Conservation (phyloP, 2,113 vertebrate genomes). For the Pogonocichla stellata region DNA sequence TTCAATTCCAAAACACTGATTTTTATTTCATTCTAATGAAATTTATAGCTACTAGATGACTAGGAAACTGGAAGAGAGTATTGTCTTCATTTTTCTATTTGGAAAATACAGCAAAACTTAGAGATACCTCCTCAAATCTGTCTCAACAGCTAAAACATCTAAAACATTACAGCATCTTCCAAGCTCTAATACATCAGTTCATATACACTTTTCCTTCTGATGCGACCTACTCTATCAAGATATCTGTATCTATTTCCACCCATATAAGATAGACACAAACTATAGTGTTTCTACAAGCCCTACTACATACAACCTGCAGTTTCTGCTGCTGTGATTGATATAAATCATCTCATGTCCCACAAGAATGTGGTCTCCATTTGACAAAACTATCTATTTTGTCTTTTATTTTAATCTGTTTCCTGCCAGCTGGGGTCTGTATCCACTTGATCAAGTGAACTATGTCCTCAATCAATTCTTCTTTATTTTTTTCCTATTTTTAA, state of each 20-base stretch:
- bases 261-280: background rate
- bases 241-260: background rate
- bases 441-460: background rate
- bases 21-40: background rate
- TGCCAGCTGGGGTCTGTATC: background rate
- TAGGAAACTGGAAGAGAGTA: background rate
- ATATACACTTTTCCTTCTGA: background rate
- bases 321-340: background rate
- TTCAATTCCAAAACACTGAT: background rate
- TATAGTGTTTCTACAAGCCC: background rate
- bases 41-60: background rate
- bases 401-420: background rate
- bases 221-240: background rate
- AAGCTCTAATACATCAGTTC: background rate
- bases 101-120: background rate
- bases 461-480: background rate
- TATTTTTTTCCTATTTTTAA: background rate
- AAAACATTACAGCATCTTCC: background rate
- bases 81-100: background rate
- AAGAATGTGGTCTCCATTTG: background rate
- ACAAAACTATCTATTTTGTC: background rate
- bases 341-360: background rate
- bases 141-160: background rate
- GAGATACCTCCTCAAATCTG: background rate
- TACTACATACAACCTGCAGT: background rate